Conservation (phyloP, 2,113 vertebrate species). For the Epinephelus moara region DNA sequence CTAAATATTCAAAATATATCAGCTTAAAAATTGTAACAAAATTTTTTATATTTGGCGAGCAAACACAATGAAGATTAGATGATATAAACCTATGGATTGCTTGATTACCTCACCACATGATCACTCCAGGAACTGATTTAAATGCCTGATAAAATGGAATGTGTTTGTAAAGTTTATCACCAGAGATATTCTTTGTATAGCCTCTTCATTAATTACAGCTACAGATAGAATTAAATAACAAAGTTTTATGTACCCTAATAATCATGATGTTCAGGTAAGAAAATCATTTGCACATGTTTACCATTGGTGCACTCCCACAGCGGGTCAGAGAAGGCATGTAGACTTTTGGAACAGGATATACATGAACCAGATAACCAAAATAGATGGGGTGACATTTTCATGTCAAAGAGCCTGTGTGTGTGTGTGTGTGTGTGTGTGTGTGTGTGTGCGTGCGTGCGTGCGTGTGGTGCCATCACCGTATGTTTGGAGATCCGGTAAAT, state of each 20-base stretch:
- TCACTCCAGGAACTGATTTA: background rate
- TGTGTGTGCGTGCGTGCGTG: too few relatives aligned
- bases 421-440: background rate
- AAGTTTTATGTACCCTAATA: background rate
- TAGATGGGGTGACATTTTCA: slow-evolving; percentile 23
- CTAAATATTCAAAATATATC: too few relatives aligned
- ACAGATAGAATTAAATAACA: background rate
- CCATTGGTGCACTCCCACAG: background rate
- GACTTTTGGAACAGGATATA: slow-evolving; percentile 3
- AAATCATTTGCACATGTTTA: background rate
- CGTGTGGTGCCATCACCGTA: too few relatives aligned
- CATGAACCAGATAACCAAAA: slow-evolving; percentile 36
- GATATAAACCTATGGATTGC: too few relatives aligned
- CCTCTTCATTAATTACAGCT: background rate
- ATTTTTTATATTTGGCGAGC: too few relatives aligned
- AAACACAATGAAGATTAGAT: too few relatives aligned
- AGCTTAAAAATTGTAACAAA: too few relatives aligned
- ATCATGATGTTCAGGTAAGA: background rate
- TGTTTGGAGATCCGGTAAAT: too few relatives aligned
- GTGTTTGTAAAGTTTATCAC: background rate
- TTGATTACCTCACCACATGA: background rate
- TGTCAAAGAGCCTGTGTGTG: background rate
- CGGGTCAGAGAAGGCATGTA: background rate
- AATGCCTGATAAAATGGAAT: background rate
- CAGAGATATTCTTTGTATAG: background rate